phyloP scores from a whole-genome alignment of 2,888 invertebrate genomes.

The Callinectes sapidus region DNA sequence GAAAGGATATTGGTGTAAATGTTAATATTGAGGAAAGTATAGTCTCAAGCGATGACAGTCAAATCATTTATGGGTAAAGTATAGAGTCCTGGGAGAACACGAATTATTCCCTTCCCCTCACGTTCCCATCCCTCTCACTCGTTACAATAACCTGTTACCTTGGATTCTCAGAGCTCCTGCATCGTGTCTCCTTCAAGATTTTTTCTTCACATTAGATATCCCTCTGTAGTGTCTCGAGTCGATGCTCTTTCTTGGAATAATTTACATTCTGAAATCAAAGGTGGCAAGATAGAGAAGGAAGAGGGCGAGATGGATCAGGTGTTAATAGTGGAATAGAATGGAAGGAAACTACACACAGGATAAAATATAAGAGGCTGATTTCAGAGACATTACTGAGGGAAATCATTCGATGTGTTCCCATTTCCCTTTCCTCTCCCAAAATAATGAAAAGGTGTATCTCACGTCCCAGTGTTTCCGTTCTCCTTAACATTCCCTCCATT shows the following conservation, averaged over 20 bases:
- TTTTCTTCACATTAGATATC: background rate
- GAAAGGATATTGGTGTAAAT: background rate
- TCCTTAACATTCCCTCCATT: background rate
- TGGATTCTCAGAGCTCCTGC: background rate
- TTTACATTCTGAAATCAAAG: background rate
- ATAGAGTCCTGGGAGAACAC: background rate
- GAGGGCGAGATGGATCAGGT: background rate
- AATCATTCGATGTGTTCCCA: background rate
- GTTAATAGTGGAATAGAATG: background rate
- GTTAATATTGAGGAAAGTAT: no score
- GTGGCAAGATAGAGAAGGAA: background rate
- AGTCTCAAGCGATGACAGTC: background rate
- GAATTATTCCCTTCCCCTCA: background rate
- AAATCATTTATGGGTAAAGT: background rate
- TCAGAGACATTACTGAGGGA: slow-evolving; percentile 11
- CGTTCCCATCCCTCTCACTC: background rate
- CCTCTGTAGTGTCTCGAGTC: background rate
- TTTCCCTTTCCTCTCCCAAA: background rate
- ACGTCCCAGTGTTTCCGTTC: background rate
- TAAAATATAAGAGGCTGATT: background rate
- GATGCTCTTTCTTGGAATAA: background rate
- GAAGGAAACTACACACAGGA: background rate
- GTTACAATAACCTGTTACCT: background rate
- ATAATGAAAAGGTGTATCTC: background rate
- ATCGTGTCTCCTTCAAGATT: background rate